Percentiles rank a stretch among this genome's conserved stretches.
Conservation (phyloP, 2,888 invertebrate genomes). For the Tanytarsus gracilentus region DNA sequence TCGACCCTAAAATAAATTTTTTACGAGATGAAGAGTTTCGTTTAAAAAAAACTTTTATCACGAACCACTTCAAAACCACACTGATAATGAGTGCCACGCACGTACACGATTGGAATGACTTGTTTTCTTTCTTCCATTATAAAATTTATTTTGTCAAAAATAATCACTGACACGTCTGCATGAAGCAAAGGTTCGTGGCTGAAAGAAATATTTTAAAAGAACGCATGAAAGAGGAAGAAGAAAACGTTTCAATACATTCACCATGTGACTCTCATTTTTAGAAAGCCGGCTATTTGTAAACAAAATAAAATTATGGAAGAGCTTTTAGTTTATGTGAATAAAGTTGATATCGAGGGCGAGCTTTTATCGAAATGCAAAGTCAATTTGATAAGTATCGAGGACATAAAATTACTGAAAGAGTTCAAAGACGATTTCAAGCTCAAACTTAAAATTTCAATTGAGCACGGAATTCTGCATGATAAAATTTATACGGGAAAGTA, state of each 20-base stretch:
- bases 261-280: no score
- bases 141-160: background rate
- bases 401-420: background rate
- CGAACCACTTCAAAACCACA: slow-evolving; percentile 81
- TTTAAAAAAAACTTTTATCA: slow-evolving; percentile 11
- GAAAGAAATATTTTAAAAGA: no score
- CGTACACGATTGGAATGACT: slow-evolving; percentile 66
- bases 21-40: slow-evolving; percentile 8
- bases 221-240: no score
- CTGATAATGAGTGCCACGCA: slow-evolving; percentile 73
- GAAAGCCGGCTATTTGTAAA: no score
- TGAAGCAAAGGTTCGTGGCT: no score
- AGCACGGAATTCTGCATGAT: slow-evolving; percentile 8
- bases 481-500: slow-evolving; percentile 8
- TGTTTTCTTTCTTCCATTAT: slow-evolving; percentile 44
- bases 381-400: background rate
- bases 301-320: background rate
- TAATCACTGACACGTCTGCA: background rate
- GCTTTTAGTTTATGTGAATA: background rate
- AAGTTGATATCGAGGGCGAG: background rate
- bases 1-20: slow-evolving; percentile 56
- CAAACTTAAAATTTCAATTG: background rate
- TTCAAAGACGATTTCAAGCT: background rate
- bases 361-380: background rate
- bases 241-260: no score